Conservation (phyloP, 2,797 vertebrate genomes). For the Cynopterus sphinx region DNA sequence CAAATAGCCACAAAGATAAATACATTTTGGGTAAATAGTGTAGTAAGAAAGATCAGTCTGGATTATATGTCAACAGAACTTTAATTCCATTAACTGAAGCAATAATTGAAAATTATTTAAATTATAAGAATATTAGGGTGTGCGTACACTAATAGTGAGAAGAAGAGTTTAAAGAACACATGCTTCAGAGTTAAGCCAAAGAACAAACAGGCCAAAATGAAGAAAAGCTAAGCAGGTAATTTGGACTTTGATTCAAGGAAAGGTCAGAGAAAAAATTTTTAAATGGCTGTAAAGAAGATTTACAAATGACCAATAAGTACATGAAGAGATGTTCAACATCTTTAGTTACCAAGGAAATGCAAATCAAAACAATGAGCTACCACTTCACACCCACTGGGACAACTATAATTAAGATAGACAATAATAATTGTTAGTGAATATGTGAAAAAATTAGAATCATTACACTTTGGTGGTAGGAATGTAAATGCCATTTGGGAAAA, state of each 20-base stretch:
- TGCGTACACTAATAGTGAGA: not conserved
- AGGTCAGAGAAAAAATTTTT: not conserved
- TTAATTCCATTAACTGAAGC: conserved; percentile 34
- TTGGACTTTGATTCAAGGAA: not conserved
- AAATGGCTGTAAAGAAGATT: not conserved
- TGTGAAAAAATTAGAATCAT: not conserved
- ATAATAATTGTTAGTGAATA: not conserved
- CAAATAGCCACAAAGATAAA: not conserved
- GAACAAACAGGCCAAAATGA: not conserved
- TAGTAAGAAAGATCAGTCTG: not conserved
- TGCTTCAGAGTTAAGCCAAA: not conserved
- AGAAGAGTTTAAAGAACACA: conserved; percentile 22
- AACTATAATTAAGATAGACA: not conserved
- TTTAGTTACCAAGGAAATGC: not conserved
- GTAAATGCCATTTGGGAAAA: not conserved
- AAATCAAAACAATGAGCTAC: conserved; percentile 21
- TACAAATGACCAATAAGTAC: not conserved
- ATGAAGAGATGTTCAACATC: not conserved
- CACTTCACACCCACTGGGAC: not conserved
- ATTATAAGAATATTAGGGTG: not conserved
- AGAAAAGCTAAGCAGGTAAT: not conserved
- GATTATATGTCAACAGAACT: conserved; percentile 33
- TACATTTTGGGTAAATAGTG: not conserved
- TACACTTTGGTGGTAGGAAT: not conserved
- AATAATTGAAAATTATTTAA: conserved; percentile 34